Conservation (phyloP, 2,888 invertebrate species). For the Ophion obscuratus region DNA sequence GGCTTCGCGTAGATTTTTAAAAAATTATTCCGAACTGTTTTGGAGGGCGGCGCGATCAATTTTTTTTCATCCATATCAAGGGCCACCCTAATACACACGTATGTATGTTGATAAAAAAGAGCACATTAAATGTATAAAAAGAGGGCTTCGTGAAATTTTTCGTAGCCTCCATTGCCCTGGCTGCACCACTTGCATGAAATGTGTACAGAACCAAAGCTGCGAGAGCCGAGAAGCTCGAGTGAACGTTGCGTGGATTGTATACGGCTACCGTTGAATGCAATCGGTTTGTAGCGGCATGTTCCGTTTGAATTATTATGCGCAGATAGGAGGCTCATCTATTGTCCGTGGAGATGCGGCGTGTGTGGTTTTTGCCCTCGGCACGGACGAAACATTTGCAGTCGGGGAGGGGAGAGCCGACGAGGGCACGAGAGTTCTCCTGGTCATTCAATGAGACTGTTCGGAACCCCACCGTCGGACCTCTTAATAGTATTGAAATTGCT, state of each 20-base stretch:
- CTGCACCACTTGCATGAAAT: background rate
- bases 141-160: background rate
- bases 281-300: slow-evolving; percentile 71
- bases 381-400: slow-evolving; percentile 76
- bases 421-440: slow-evolving; percentile 35
- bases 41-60: too few species aligned
- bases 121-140: background rate
- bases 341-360: slow-evolving; percentile 70
- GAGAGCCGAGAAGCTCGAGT: slow-evolving; percentile 20
- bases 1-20: too few species aligned
- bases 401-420: background rate
- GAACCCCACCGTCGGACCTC: slow-evolving; percentile 66
- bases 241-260: slow-evolving; percentile 15
- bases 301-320: slow-evolving; percentile 77
- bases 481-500: slow-evolving; percentile 83
- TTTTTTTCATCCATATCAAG: too few species aligned
- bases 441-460: slow-evolving; percentile 45
- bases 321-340: slow-evolving; percentile 76
- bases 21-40: too few species aligned
- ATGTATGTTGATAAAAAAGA: too few species aligned
- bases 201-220: background rate
- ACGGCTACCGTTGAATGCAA: slow-evolving; percentile 77
- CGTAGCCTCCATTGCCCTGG: background rate
- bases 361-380: slow-evolving; percentile 71
- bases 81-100: too few species aligned